Percentiles rank a stretch among this genome's conserved stretches.
phyloP scores from a whole-genome alignment of 2,113 vertebrate species.

The Ophiodon elongatus region DNA sequence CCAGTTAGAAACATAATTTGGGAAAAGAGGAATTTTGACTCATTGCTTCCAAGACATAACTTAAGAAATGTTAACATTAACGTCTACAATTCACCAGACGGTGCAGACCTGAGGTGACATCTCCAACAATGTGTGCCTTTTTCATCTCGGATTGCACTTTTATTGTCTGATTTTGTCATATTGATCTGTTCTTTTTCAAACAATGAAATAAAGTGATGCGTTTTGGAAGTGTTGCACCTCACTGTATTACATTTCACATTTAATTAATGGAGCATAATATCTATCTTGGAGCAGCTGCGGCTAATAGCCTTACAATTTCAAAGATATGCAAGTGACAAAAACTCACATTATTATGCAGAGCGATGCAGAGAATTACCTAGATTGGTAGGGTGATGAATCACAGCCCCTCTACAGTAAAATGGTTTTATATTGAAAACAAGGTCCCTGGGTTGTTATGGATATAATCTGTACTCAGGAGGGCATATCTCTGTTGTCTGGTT shows the following conservation, averaged over 20 bases:
- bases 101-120: slow-evolving; percentile 15
- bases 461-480: slow-evolving; percentile 35
- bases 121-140: slow-evolving; percentile 13
- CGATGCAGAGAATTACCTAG: not conserved
- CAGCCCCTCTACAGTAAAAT: slow-evolving; percentile 1
- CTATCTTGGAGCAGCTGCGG: not conserved
- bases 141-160: slow-evolving; percentile 19
- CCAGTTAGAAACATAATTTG: slow-evolving; percentile 24
- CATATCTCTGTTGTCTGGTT: slow-evolving; percentile 63
- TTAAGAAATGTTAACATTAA: not conserved
- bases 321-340: not conserved
- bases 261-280: not conserved
- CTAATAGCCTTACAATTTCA: not conserved
- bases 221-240: slow-evolving; percentile 55
- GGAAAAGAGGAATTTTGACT: not conserved
- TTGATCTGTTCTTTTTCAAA: slow-evolving; percentile 39
- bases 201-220: slow-evolving; percentile 66
- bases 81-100: not conserved
- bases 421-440: slow-evolving; percentile 3
- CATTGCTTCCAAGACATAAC: not conserved
- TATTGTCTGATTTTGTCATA: slow-evolving; percentile 31
- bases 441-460: slow-evolving; percentile 36
- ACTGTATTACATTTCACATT: not conserved
- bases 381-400: not conserved
- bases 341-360: not conserved